phyloP scores from a whole-genome alignment of 2,797 vertebrate genomes.

The Hybognathus amarus region DNA sequence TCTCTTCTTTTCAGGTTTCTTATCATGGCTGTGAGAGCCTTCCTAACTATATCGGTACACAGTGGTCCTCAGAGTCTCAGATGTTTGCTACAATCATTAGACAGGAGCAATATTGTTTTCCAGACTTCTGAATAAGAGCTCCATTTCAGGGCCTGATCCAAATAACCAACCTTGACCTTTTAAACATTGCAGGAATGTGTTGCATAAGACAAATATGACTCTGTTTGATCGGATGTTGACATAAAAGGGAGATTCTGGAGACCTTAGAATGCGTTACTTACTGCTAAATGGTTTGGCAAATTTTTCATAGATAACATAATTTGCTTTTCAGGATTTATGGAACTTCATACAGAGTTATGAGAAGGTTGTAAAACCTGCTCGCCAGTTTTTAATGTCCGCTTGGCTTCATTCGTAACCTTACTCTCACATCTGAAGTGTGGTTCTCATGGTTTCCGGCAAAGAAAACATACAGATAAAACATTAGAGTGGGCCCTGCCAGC shows the following conservation, averaged over 20 bases:
- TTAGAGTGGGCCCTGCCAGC: slow-evolving; percentile 16
- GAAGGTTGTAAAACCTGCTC: background rate
- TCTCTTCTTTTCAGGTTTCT: slow-evolving; percentile 5
- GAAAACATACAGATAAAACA: slow-evolving; percentile 34
- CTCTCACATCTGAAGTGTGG: slow-evolving; percentile 14
- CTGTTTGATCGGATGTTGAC: slow-evolving; percentile 39
- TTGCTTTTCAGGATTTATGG: slow-evolving; percentile 20
- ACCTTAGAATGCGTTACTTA: background rate
- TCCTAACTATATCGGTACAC: background rate
- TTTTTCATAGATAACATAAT: background rate
- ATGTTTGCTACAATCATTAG: slow-evolving; percentile 15
- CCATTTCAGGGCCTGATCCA: background rate
- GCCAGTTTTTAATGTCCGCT: background rate
- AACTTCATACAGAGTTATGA: slow-evolving; percentile 2
- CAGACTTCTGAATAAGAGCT: slow-evolving; percentile 14
- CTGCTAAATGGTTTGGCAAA: background rate
- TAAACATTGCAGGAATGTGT: slow-evolving; percentile 33
- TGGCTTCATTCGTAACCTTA: background rate
- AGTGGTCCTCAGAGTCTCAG: slow-evolving; percentile 3
- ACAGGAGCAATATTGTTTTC: slow-evolving; percentile 17
- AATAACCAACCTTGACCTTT: slow-evolving; percentile 42
- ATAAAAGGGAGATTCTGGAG: background rate
- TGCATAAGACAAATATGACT: slow-evolving; percentile 45
- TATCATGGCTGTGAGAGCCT: background rate
- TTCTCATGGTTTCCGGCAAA: slow-evolving; percentile 32